These are phyloP conservation scores for Gymnocheta viridis DNA, from an alignment of 2,888 invertebrate species.

Conservation along the genomic window DNA sequence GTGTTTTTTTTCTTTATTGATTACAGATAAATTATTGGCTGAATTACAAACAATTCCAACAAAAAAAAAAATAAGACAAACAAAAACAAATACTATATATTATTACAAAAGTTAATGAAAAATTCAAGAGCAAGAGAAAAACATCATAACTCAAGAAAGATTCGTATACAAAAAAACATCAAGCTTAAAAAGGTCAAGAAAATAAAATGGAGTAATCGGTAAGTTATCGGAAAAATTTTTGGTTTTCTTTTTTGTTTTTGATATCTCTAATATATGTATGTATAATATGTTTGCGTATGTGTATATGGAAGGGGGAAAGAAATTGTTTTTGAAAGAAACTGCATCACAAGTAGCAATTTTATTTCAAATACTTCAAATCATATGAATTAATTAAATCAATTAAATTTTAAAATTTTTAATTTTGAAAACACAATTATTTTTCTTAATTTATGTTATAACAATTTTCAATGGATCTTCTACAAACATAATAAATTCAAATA, in stretches of 20 bases:
- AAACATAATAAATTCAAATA: too few species aligned
- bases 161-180: not conserved
- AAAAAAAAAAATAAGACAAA: not conserved
- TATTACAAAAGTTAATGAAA: not conserved
- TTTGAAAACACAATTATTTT: too few species aligned
- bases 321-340: too few species aligned
- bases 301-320: too few species aligned
- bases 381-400: too few species aligned
- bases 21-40: conserved; percentile 16
- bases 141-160: not conserved
- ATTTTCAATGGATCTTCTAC: too few species aligned
- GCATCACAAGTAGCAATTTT: too few species aligned
- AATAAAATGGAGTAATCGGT: not conserved
- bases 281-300: too few species aligned
- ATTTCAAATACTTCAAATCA: too few species aligned
- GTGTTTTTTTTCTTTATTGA: conserved; percentile 26
- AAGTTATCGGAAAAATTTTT: not conserved
- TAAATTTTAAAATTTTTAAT: too few species aligned
- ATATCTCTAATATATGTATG: not conserved
- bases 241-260: not conserved
- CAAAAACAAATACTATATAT: not conserved
- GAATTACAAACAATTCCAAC: conserved; percentile 6
- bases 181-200: not conserved
- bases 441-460: too few species aligned
- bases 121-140: not conserved